Evolutionary conservation across 2,113 vertebrate species (phyloP).

Genomic region (Tiliqua scincoides): DNA sequence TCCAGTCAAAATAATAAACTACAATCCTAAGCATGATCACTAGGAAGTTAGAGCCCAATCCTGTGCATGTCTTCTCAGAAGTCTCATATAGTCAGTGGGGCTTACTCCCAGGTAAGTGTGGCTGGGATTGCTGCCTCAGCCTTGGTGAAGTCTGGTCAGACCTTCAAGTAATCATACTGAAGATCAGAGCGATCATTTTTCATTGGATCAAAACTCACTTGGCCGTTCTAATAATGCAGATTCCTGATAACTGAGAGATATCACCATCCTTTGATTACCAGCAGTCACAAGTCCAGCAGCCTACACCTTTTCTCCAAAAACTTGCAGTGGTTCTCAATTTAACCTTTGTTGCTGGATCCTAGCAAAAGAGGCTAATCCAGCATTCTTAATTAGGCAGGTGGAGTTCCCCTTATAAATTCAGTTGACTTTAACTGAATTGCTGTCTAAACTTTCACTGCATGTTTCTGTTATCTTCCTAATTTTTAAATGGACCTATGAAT

Average conservation of each 20-base stretch:
- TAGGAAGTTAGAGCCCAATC: background rate
- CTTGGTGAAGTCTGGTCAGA: no score
- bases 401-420: background rate
- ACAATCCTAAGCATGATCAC: background rate
- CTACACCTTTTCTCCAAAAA: background rate
- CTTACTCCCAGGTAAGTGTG: background rate
- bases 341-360: background rate
- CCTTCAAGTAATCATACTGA: background rate
- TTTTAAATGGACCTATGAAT: background rate
- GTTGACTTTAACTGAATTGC: background rate
- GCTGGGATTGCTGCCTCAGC: no score
- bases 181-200: background rate
- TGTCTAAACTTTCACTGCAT: background rate
- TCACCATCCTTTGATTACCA: background rate
- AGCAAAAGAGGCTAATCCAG: background rate
- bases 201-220: background rate
- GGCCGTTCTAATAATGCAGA: background rate
- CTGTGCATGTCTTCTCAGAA: no score
- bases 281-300: background rate
- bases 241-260: background rate
- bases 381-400: background rate
- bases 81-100: background rate
- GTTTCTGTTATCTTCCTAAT: background rate
- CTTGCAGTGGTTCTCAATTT: background rate
- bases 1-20: background rate